phyloP scores from a whole-genome alignment of 2,113 vertebrate genomes.

The Corythornis cristatus region DNA sequence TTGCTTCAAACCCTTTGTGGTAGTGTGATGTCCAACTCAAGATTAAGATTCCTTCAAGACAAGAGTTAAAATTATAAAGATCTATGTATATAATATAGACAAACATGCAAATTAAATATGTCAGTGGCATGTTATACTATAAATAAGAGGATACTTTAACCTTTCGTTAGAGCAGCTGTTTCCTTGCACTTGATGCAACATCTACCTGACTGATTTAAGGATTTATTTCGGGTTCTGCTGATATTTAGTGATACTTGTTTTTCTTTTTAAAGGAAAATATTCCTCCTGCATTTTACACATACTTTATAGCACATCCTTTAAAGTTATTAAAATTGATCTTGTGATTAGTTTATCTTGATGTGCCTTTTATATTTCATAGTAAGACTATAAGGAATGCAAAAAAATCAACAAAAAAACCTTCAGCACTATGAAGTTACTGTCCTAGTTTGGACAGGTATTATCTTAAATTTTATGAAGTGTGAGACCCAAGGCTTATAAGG shows the following conservation, averaged over 20 bases:
- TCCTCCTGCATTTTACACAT: neutral
- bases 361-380: neutral
- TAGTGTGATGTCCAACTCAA: neutral
- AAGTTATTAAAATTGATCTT: neutral
- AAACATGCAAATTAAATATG: neutral
- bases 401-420: neutral
- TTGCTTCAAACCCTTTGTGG: neutral
- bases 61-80: neutral
- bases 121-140: slow-evolving; percentile 2
- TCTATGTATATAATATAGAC: neutral
- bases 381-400: neutral
- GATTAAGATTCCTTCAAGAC: neutral
- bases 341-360: neutral
- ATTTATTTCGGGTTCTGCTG: slow-evolving; percentile 25
- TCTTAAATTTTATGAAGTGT: too few species aligned
- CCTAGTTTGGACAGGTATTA: too few species aligned
- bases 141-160: slow-evolving; percentile 43
- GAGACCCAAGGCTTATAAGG: too few species aligned
- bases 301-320: neutral
- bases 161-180: slow-evolving; percentile 15
- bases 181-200: slow-evolving; percentile 7
- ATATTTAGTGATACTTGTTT: neutral
- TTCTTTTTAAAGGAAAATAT: neutral
- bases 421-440: neutral
- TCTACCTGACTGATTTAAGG: slow-evolving; percentile 42